phyloP scores from a whole-genome alignment of 2,888 invertebrate genomes.

The Antheraea yamamai region DNA sequence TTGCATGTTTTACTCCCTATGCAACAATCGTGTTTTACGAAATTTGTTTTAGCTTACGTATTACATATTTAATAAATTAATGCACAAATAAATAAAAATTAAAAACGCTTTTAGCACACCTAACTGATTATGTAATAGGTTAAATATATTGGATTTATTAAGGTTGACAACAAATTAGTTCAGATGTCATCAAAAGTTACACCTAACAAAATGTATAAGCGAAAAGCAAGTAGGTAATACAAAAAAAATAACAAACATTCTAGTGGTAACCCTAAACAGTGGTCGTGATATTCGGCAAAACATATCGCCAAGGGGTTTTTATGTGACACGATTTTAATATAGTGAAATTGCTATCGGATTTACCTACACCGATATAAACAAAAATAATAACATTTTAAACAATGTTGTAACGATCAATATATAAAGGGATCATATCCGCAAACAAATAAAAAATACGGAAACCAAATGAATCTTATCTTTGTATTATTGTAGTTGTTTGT shows the following conservation, averaged over 20 bases:
- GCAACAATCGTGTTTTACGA: too few relatives aligned
- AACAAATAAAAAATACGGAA: neutral
- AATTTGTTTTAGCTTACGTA: too few relatives aligned
- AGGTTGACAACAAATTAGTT: neutral
- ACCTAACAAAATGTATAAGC: neutral
- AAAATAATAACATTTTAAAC: neutral
- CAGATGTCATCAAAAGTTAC: too few relatives aligned
- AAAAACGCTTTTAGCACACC: too few relatives aligned
- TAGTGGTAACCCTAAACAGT: neutral
- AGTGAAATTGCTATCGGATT: constrained; percentile 2
- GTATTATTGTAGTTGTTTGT: neutral
- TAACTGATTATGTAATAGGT: neutral
- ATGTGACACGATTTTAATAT: constrained; percentile 14
- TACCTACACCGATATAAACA: constrained; percentile 3
- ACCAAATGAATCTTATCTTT: neutral
- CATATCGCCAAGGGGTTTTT: constrained; percentile 11
- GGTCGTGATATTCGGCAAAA: constrained; percentile 11
- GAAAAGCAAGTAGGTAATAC: neutral
- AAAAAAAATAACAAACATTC: neutral
- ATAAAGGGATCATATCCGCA: neutral
- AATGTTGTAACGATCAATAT: neutral
- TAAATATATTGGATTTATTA: neutral
- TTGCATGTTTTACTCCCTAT: too few relatives aligned
- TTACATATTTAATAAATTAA: too few relatives aligned
- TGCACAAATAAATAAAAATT: too few relatives aligned